A percentile compares a stretch with the other conserved stretches of the same genome.
Evolutionary conservation across 2,113 vertebrate genomes (phyloP).

Genomic region (Puma concolor): DNA sequence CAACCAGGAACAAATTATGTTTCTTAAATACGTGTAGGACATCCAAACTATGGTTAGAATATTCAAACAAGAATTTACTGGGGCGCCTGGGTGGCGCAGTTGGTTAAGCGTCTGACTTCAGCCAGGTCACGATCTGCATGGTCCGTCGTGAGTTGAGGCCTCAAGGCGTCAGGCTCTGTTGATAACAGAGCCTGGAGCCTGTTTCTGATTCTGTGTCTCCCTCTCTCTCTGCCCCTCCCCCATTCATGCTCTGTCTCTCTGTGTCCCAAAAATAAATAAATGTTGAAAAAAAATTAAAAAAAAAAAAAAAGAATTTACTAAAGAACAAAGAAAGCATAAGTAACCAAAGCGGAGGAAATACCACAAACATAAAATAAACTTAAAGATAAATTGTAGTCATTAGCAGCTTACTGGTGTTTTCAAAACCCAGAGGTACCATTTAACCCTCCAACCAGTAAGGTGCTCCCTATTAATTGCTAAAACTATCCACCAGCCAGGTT

Average conservation of each 20-base stretch:
- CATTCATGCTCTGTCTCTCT: too few relatives aligned
- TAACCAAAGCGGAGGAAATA: background rate
- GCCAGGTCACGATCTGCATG: too few relatives aligned
- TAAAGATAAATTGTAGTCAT: background rate
- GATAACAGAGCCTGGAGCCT: too few relatives aligned
- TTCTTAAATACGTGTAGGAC: conserved; percentile 22
- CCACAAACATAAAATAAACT: background rate
- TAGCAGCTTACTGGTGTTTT: background rate
- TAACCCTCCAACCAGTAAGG: background rate
- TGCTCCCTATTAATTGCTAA: background rate
- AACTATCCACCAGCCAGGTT: background rate
- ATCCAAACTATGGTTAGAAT: background rate
- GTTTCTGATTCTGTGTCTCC: too few relatives aligned
- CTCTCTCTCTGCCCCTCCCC: too few relatives aligned
- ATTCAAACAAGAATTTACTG: conserved; percentile 13
- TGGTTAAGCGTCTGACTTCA: too few relatives aligned
- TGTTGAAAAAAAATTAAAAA: too few relatives aligned
- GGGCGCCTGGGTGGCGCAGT: too few relatives aligned
- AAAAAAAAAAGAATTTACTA: conserved; percentile 15
- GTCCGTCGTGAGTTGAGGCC: too few relatives aligned
- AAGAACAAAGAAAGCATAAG: conserved; percentile 27
- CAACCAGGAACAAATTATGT: background rate
- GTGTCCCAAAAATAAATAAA: too few relatives aligned
- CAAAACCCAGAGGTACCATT: background rate
- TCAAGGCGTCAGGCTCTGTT: too few relatives aligned